phyloP scores from a whole-genome alignment of 2,113 vertebrate genomes.

The Protobothrops mucrosquamatus region DNA sequence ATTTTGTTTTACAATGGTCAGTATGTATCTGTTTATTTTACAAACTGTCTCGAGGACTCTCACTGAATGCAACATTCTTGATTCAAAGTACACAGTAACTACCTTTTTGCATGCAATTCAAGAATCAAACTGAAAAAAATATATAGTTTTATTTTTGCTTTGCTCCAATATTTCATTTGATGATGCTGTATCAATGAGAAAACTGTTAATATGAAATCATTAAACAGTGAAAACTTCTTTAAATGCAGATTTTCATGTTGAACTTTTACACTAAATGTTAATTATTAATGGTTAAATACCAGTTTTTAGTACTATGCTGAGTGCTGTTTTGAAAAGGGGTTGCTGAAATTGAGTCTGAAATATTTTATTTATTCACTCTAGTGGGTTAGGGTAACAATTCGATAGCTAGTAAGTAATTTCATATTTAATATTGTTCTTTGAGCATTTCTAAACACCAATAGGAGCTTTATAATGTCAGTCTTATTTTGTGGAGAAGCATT shows the following conservation, averaged over 20 bases:
- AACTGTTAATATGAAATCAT: conserved; percentile 24
- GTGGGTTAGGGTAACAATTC: background rate
- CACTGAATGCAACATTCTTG: conserved; percentile 47
- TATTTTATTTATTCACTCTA: background rate
- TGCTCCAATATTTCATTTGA: conserved; percentile 45
- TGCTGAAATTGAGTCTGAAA: conserved; percentile 5
- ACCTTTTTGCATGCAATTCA: conserved; percentile 56
- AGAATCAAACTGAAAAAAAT: conserved; percentile 25
- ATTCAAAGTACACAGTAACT: conserved; percentile 45
- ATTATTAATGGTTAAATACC: conserved; percentile 14
- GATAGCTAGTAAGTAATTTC: background rate
- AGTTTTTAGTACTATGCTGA: conserved; percentile 13
- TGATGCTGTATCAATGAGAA: conserved; percentile 22
- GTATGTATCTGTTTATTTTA: conserved; percentile 58
- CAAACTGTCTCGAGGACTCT: conserved; percentile 53
- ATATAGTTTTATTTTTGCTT: conserved; percentile 33
- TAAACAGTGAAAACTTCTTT: conserved; percentile 35
- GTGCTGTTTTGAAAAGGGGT: conserved; percentile 40
- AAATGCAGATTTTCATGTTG: conserved; percentile 48
- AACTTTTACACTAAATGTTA: background rate
- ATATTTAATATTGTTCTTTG: background rate
- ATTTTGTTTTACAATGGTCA: conserved; percentile 55
- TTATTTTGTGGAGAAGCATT: conserved; percentile 52
- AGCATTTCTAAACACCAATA: conserved; percentile 35
- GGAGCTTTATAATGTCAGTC: conserved; percentile 45